Percentiles rank a stretch among this genome's conserved stretches.
Conservation (phyloP, 2,797 vertebrate species). For the Momotus momota region DNA sequence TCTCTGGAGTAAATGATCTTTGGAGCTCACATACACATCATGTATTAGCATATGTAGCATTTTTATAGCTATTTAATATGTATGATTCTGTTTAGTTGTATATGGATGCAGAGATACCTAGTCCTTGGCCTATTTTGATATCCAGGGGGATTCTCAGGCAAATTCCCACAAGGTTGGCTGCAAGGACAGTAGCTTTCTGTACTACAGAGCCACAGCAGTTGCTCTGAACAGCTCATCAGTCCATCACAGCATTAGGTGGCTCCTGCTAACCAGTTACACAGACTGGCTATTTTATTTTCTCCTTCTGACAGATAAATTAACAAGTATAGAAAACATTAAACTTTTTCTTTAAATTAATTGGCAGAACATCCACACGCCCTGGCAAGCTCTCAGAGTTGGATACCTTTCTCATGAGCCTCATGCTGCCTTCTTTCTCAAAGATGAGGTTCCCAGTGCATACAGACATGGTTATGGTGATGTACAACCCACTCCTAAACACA, state of each 20-base stretch:
- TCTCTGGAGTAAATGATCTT: neutral
- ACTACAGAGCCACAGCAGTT: neutral
- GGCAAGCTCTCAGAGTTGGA: neutral
- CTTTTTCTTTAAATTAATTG: neutral
- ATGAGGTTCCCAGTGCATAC: neutral
- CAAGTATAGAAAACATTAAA: neutral
- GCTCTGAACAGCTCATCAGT: neutral
- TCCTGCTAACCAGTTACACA: neutral
- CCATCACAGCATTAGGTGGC: neutral
- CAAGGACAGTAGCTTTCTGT: neutral
- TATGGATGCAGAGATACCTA: neutral
- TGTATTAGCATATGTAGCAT: slow-evolving; percentile 17
- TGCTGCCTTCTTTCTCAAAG: neutral
- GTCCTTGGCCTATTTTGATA: neutral
- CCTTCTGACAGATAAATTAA: neutral
- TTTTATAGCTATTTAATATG: neutral
- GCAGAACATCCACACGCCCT: neutral
- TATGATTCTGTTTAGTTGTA: slow-evolving; percentile 2
- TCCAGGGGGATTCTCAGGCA: neutral
- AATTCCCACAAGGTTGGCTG: neutral
- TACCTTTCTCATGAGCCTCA: neutral
- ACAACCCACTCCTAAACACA: neutral
- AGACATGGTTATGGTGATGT: too few species aligned
- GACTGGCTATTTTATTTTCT: neutral
- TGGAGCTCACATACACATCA: neutral